Evolutionary conservation across 1,140 invertebrate genomes (phyloP).

Genomic region (Muscidifurax raptorellus): DNA sequence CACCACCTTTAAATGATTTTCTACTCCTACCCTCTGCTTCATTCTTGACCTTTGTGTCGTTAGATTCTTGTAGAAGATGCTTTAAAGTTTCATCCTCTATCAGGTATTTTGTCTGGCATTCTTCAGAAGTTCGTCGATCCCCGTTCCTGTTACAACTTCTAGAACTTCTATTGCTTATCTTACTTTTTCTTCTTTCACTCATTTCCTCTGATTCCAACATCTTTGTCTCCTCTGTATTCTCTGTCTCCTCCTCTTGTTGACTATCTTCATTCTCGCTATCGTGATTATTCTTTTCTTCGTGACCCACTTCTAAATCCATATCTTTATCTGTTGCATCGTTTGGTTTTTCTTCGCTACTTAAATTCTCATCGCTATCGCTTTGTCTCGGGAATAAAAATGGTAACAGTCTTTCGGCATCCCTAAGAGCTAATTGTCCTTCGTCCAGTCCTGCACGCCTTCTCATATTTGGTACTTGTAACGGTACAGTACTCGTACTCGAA

Average conservation of each 20-base stretch:
- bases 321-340: slow-evolving; percentile 75
- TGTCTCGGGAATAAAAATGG: slow-evolving; percentile 76
- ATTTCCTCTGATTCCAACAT: slow-evolving; percentile 64
- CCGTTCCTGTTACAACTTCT: slow-evolving; percentile 62
- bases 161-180: slow-evolving; percentile 64
- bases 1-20: slow-evolving; percentile 63
- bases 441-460: slow-evolving; percentile 76
- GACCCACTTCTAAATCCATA: slow-evolving; percentile 76
- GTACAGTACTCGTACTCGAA: slow-evolving; percentile 72
- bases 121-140: slow-evolving; percentile 56
- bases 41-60: slow-evolving; percentile 71
- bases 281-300: slow-evolving; percentile 54
- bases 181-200: slow-evolving; percentile 64
- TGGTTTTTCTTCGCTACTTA: slow-evolving; percentile 73
- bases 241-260: slow-evolving; percentile 74
- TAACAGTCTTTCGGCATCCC: slow-evolving; percentile 76
- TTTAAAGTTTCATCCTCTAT: slow-evolving; percentile 71
- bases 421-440: slow-evolving; percentile 63
- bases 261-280: slow-evolving; percentile 75
- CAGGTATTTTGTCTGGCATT: slow-evolving; percentile 67
- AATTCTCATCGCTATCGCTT: slow-evolving; percentile 75
- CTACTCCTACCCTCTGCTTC: slow-evolving; percentile 68
- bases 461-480: slow-evolving; percentile 74
- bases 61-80: slow-evolving; percentile 71
- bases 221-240: slow-evolving; percentile 68